A percentile compares a stretch with the other conserved stretches of the same genome.
These are phyloP conservation scores for Eristalinus aeneus DNA, from an alignment of 2,888 invertebrate genomes.

Conservation along the genomic window DNA sequence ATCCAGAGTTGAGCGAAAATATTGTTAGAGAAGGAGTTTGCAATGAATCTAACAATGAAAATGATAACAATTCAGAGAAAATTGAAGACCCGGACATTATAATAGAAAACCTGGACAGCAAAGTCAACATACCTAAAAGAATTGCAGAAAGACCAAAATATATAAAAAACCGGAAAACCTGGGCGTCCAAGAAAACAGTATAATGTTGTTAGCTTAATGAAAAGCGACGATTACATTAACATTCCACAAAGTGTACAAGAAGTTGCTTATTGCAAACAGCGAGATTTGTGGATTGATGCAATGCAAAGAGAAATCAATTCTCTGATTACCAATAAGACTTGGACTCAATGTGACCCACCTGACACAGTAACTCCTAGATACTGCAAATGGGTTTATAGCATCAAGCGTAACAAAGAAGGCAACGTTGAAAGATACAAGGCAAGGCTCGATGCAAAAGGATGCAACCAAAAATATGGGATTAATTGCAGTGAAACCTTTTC, in stretches of 20 bases:
- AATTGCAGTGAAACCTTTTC: no score
- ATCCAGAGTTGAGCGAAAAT: no score
- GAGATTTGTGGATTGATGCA: no score
- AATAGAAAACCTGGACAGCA: not conserved
- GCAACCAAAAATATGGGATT: no score
- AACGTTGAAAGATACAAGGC: not conserved
- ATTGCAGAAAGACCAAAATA: not conserved
- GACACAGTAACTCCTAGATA: not conserved
- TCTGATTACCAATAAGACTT: not conserved
- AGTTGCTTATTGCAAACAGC: not conserved
- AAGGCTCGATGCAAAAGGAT: not conserved
- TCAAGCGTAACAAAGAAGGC: not conserved
- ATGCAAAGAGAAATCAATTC: not conserved
- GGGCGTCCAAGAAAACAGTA: not conserved
- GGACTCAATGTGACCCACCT: not conserved
- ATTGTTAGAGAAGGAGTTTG: not conserved
- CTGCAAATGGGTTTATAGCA: constrained; percentile 9
- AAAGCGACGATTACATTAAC: not conserved
- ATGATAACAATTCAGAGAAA: no score
- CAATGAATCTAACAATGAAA: not conserved
- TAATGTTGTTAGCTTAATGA: no score
- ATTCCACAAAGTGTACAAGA: not conserved
- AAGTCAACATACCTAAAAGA: not conserved
- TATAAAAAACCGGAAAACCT: not conserved
- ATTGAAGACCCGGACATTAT: not conserved